phyloP scores from a whole-genome alignment of 2,797 vertebrate species.

The Catostomus latipinnis region DNA sequence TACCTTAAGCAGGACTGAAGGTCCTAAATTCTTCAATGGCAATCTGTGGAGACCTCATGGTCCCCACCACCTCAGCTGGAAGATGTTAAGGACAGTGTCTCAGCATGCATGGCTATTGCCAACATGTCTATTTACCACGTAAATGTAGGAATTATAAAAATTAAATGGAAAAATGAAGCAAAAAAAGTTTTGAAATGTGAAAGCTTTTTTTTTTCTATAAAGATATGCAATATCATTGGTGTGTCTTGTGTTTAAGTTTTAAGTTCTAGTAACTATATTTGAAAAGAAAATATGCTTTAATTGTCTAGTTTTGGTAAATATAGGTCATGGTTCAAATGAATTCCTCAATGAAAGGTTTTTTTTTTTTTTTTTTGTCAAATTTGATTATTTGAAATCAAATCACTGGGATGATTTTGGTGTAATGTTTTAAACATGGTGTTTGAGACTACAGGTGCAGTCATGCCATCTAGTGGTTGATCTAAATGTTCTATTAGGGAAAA shows the following conservation, averaged over 20 bases:
- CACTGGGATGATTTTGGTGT: too few species aligned
- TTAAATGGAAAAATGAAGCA: constrained; percentile 53
- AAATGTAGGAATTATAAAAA: constrained; percentile 66
- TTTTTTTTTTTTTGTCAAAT: too few species aligned
- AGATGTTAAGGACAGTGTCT: constrained; percentile 66
- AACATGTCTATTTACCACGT: constrained; percentile 74
- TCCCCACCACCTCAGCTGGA: constrained; percentile 54
- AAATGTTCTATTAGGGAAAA: background rate
- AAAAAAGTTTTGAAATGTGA: constrained; percentile 81
- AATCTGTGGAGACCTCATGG: constrained; percentile 20
- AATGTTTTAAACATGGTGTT: background rate
- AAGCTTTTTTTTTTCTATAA: constrained; percentile 90
- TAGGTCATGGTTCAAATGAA: background rate
- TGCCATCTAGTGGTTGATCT: constrained; percentile 45
- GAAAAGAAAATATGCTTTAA: too few species aligned
- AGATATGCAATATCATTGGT: constrained; percentile 82
- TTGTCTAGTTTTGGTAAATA: background rate
- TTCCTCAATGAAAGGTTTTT: too few species aligned
- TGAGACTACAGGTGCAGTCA: background rate
- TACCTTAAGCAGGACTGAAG: constrained; percentile 43
- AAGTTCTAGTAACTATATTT: background rate
- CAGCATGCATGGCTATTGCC: constrained; percentile 72
- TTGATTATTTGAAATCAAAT: too few species aligned
- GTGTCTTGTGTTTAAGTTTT: constrained; percentile 31
- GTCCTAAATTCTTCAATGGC: constrained; percentile 22